Percentiles rank a stretch among this genome's conserved stretches.
Conservation (phyloP, 1,140 invertebrate genomes). For the Orchesella cincta region DNA sequence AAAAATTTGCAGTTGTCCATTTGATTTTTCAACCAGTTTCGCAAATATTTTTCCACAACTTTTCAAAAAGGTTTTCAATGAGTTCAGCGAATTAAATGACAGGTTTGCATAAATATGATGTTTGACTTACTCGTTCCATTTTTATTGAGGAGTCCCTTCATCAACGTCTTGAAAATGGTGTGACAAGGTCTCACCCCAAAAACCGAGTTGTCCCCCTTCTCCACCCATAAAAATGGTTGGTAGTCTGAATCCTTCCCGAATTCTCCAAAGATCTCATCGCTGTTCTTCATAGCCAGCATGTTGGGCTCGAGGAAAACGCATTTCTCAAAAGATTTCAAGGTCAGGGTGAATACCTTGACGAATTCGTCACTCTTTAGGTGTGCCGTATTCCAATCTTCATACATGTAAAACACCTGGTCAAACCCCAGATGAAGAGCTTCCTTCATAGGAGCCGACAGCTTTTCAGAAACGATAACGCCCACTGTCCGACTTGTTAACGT, state of each 20-base stretch:
- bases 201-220: not conserved
- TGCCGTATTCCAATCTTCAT: too few species aligned
- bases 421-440: too few species aligned
- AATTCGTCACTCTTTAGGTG: too few species aligned
- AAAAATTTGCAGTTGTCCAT: too few species aligned
- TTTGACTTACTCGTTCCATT: not conserved
- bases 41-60: not conserved
- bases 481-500: not conserved
- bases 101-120: too few species aligned
- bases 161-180: not conserved
- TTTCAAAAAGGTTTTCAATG: not conserved
- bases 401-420: too few species aligned
- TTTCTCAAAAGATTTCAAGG: not conserved
- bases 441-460: too few species aligned
- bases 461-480: not conserved
- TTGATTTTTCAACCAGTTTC: too few species aligned
- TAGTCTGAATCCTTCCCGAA: not conserved
- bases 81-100: too few species aligned
- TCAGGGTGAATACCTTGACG: too few species aligned
- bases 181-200: not conserved
- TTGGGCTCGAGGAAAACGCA: not conserved
- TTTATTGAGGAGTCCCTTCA: not conserved
- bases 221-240: not conserved
- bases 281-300: conserved; percentile 7
- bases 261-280: conserved; percentile 7